phyloP scores from a whole-genome alignment of 2,113 vertebrate species.

The Pterocles orientalis region DNA sequence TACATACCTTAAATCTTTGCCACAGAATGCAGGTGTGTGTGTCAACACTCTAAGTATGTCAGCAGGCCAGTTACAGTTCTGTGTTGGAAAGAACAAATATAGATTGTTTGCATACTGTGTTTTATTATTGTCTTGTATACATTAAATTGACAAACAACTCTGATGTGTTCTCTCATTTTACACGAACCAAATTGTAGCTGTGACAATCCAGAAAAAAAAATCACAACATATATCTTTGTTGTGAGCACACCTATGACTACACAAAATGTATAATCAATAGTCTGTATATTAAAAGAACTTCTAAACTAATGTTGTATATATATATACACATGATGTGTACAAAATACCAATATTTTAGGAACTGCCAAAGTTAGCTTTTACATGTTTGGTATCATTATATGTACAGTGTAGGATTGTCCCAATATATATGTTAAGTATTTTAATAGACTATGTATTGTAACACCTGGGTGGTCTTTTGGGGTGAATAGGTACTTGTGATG shows the following conservation, averaged over 20 bases:
- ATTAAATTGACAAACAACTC: neutral
- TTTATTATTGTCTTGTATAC: neutral
- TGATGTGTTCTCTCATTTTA: neutral
- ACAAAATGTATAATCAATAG: neutral
- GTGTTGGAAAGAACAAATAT: neutral
- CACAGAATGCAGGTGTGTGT: neutral
- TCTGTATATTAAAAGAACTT: neutral
- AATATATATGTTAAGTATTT: neutral
- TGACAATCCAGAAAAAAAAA: neutral
- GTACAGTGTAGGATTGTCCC: neutral
- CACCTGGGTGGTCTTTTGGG: fast-evolving
- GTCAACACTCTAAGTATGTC: neutral
- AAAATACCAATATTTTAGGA: neutral
- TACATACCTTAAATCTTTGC: neutral
- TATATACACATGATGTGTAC: neutral
- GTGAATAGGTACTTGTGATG: neutral
- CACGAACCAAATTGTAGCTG: neutral
- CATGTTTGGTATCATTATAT: neutral
- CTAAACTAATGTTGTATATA: neutral
- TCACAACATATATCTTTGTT: neutral
- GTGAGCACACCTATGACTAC: neutral
- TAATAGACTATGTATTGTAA: neutral
- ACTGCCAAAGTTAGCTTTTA: neutral
- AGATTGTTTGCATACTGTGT: neutral
- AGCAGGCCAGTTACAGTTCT: neutral